These are phyloP conservation scores for Enteromius trimaculatus DNA, from an alignment of 2,797 vertebrate genomes.

Conservation along the genomic window DNA sequence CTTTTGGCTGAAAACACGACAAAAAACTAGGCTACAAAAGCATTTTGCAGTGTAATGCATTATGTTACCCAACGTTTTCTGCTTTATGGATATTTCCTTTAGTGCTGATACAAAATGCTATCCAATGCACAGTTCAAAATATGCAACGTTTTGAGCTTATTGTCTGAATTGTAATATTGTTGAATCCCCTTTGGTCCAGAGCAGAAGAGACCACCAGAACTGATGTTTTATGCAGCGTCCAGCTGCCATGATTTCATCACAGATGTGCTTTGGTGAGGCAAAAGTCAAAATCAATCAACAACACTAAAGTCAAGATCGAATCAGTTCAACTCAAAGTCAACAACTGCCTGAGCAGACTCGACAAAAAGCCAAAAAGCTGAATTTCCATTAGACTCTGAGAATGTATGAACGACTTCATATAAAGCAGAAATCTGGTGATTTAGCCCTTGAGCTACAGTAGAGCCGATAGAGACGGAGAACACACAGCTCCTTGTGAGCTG, in stretches of 20 bases:
- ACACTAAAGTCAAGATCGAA: neutral
- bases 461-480: conserved; percentile 27
- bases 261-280: neutral
- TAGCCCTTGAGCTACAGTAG: neutral
- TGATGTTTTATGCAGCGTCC: neutral
- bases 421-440: conserved; percentile 21
- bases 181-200: neutral
- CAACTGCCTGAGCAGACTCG: neutral
- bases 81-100: neutral
- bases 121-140: neutral
- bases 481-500: conserved; percentile 58
- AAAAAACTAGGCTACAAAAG: too few relatives aligned
- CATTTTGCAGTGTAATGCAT: too few relatives aligned
- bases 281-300: neutral
- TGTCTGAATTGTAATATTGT: neutral
- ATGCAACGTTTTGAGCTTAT: neutral
- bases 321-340: neutral
- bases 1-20: too few relatives aligned
- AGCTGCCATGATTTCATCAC: conserved; percentile 3
- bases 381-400: neutral
- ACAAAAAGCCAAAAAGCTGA: neutral
- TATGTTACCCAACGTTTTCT: too few relatives aligned
- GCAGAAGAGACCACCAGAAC: neutral
- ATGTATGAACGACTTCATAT: neutral
- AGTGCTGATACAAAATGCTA: neutral